Percentiles rank a stretch among this genome's conserved stretches.
Conservation (phyloP, 2,797 vertebrate species). For the Stomatorhinus walkeri region DNA sequence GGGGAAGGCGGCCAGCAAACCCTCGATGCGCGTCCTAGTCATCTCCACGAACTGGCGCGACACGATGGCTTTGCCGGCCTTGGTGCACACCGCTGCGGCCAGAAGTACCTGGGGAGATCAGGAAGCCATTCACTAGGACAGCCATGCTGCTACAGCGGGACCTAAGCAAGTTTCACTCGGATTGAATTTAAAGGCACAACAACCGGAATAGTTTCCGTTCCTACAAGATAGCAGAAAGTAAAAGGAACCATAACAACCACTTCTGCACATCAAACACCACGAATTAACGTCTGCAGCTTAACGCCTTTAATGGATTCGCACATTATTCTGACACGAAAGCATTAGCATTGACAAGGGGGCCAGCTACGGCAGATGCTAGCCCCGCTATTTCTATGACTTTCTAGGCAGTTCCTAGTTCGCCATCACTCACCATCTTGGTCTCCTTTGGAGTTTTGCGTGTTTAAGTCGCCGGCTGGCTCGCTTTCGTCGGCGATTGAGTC, state of each 20-base stretch:
- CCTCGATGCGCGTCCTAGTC: slow-evolving; percentile 90
- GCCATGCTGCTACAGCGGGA: neutral
- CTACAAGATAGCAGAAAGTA: neutral
- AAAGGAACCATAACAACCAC: neutral
- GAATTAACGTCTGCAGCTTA: neutral
- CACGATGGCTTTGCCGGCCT: slow-evolving; percentile 94
- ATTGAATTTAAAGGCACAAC: neutral
- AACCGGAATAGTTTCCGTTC: neutral
- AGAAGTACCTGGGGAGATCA: slow-evolving; percentile 77
- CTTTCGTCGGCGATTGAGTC: slow-evolving; percentile 16
- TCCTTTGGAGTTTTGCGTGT: slow-evolving; percentile 29
- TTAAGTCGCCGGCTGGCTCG: slow-evolving; percentile 23
- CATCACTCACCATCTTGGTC: slow-evolving; percentile 56
- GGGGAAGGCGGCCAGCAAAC: slow-evolving; percentile 89
- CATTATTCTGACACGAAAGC: neutral
- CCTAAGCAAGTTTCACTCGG: neutral
- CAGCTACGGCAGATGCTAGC: neutral
- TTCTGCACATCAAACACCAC: neutral
- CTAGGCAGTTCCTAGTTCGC: neutral
- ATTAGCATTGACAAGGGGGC: neutral
- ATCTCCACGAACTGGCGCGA: slow-evolving; percentile 98
- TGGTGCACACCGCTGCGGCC: slow-evolving; percentile 98
- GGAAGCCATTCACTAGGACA: neutral
- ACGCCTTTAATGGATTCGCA: neutral
- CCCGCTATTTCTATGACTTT: neutral